Conservation (phyloP, 1,140 invertebrate genomes). For the Campoletis sonorensis region DNA sequence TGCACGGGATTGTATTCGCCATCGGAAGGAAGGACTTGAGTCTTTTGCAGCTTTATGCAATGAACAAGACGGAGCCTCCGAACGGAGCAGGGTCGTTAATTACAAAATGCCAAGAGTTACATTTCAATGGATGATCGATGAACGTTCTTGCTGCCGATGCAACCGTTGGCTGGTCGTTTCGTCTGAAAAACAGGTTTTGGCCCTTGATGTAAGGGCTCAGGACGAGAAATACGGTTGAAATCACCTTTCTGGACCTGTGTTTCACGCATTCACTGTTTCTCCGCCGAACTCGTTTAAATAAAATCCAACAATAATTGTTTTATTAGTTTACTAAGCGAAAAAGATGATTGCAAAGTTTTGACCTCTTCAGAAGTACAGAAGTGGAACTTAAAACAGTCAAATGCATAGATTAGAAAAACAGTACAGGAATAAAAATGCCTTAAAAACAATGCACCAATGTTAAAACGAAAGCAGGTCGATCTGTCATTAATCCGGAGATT, state of each 20-base stretch:
- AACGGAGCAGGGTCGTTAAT: conserved; percentile 58
- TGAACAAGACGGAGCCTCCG: conserved; percentile 29
- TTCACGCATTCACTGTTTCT: conserved; percentile 17
- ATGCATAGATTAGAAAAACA: background rate
- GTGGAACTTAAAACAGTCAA: conserved; percentile 1
- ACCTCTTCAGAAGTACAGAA: background rate
- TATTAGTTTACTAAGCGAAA: conserved; percentile 22
- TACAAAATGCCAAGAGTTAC: conserved; percentile 67
- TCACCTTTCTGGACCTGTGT: conserved; percentile 36
- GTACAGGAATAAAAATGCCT: no score
- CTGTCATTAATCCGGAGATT: background rate
- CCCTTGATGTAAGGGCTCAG: background rate
- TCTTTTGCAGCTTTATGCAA: conserved; percentile 46
- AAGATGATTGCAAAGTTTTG: background rate
- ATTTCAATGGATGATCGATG: conserved; percentile 71
- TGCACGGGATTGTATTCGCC: background rate
- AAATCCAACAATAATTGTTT: conserved; percentile 13
- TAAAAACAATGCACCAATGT: no score
- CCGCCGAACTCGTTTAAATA: conserved; percentile 31
- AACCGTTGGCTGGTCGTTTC: conserved; percentile 47
- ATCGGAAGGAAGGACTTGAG: background rate
- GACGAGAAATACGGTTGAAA: conserved; percentile 6
- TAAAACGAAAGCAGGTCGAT: background rate
- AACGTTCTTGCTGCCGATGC: conserved; percentile 55
- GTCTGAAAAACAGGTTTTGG: conserved; percentile 53